These are phyloP conservation scores for Yponomeuta malinellus DNA, from an alignment of 2,888 invertebrate genomes.

Conservation along the genomic window DNA sequence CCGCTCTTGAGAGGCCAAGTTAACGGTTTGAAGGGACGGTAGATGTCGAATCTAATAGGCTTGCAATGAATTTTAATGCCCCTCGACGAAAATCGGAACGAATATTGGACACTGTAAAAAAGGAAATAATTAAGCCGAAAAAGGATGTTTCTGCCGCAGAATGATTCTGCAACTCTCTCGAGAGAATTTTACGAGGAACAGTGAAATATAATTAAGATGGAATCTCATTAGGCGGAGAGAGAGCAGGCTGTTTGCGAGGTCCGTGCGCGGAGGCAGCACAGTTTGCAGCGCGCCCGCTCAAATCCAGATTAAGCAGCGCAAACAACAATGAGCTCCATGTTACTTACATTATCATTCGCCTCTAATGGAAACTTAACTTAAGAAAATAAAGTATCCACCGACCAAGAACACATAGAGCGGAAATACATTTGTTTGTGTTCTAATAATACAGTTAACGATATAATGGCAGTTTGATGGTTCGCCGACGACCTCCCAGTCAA, in stretches of 20 bases:
- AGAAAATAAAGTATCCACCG: background rate
- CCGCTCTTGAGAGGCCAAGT: constrained; percentile 29
- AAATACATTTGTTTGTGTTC: background rate
- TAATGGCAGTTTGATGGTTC: background rate
- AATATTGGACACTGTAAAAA: constrained; percentile 62
- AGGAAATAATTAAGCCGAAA: constrained; percentile 57
- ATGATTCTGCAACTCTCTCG: constrained; percentile 45
- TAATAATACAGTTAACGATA: background rate
- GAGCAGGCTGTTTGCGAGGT: constrained; percentile 21
- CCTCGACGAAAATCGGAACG: constrained; percentile 57
- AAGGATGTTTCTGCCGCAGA: constrained; percentile 53
- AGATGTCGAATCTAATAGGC: constrained; percentile 66
- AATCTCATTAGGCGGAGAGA: constrained; percentile 49
- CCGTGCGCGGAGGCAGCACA: background rate
- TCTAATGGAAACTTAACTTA: constrained; percentile 8
- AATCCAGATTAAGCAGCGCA: constrained; percentile 16
- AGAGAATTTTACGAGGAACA: constrained; percentile 50
- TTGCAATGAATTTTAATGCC: constrained; percentile 69
- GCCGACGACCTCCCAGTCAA: background rate
- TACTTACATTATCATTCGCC: constrained; percentile 6
- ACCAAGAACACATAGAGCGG: background rate
- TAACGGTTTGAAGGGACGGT: constrained; percentile 51
- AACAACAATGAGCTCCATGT: constrained; percentile 8
- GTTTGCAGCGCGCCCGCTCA: constrained; percentile 6
- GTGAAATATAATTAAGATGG: constrained; percentile 59